Base-by-base conservation (phyloP, 2,888 invertebrate genomes). In the Cryptocheilus praepositus region DNA sequence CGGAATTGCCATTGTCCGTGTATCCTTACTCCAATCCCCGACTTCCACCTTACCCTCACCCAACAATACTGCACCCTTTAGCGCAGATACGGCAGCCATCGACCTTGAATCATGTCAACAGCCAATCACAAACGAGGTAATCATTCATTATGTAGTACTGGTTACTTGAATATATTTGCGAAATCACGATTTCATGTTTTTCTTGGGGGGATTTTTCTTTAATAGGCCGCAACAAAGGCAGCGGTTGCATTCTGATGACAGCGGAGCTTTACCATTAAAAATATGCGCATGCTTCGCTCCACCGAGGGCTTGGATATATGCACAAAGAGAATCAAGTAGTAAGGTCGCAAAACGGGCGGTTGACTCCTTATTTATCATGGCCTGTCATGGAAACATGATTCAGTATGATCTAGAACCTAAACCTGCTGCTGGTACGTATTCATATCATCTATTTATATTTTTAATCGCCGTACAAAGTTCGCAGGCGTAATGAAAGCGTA, bases 341-440 rank as follows among this genome's bases (percentile, higher is more conserved):
- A 88, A 87, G 79, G 79, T 85, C n/a, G 81, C 82, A 3, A 89
- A 88, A 61, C 82, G 93, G 82, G 91, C 94, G 15, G 92, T 94
- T 18, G 95, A 97, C 85, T 95, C 96, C n/a, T 90, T 98, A 11
- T 98, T 96, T 88, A 92, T 98, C 21, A 94, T 97, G 93, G 95
- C 96, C 54, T 95, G 95, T 82, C 94, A 95, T 83, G 98, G 98
- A 25, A 93, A 93, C 63, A 92, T 98, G 76, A 92, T 96, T 70
- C 97, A 98, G 86, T 96, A 98, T 81, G 93, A 95, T 86, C 91
- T 98, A 84, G 95, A 97, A 81, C 96, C 96, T 0, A 92, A 92
- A 81, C 92, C 92, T 79, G 89, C 91, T 67, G 88, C 92, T 62
- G 91, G 91, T 91, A 81, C 11, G 11, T 36, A 1, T 11, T 36